Percentiles rank a stretch among this genome's conserved stretches.
Conservation (phyloP, 2,113 vertebrate species). For the Amphilophus citrinellus region DNA sequence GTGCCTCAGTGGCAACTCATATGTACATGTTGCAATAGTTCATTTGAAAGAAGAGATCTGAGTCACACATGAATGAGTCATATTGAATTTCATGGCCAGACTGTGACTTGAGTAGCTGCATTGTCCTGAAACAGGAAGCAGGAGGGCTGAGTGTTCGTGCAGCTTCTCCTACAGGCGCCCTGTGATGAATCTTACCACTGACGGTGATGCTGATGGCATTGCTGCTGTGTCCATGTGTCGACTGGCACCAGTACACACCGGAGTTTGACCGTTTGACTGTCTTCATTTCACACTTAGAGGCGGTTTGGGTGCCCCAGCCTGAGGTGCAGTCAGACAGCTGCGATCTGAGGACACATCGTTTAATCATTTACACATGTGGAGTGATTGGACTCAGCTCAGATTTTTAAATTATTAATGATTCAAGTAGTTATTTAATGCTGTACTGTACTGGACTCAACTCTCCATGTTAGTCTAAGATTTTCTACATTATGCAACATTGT, state of each 20-base stretch:
- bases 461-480: background rate
- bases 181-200: background rate
- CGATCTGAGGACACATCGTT: background rate
- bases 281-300: background rate
- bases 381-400: accelerated
- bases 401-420: background rate
- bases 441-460: accelerated
- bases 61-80: background rate
- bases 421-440: accelerated
- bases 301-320: background rate
- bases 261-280: background rate
- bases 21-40: background rate
- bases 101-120: background rate
- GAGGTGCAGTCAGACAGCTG: background rate
- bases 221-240: background rate
- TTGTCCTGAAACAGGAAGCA: background rate
- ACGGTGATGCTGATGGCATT: accelerated
- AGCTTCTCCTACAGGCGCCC: background rate
- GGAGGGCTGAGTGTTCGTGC: background rate
- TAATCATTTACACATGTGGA: background rate
- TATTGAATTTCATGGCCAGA: background rate
- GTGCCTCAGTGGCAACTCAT: background rate
- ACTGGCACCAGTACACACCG: background rate
- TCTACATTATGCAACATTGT: background rate
- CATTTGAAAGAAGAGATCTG: background rate